Conservation (phyloP, 2,797 vertebrate genomes). For the Pelobates cultripes region DNA sequence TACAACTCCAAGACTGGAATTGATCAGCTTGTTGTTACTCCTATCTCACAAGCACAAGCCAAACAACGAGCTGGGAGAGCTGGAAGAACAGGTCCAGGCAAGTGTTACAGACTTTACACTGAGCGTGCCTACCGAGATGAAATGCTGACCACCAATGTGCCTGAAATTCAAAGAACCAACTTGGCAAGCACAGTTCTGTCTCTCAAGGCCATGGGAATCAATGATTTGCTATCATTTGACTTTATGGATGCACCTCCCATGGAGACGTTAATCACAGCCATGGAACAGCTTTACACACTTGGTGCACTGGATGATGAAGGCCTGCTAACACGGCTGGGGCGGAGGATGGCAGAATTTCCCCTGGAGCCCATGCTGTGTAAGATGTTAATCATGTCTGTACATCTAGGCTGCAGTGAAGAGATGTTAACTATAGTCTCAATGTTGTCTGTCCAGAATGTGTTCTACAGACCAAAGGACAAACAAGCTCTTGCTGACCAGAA, state of each 20-base stretch:
- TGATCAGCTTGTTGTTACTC: conserved; percentile 96
- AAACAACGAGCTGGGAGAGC: conserved; percentile 95
- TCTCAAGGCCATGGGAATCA: conserved; percentile 99
- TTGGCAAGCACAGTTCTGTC: conserved; percentile 95
- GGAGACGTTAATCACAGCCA: conserved; percentile 98
- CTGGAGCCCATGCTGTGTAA: conserved; percentile 98
- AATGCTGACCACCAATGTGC: conserved; percentile 97
- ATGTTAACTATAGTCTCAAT: conserved; percentile 98
- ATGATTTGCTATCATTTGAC: conserved; percentile 96
- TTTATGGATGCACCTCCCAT: conserved; percentile 99
- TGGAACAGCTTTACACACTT: conserved; percentile 97
- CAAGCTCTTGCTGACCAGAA: conserved; percentile 97
- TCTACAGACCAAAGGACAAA: conserved; percentile 98
- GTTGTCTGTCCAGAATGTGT: conserved; percentile 97
- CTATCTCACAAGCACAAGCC: conserved; percentile 98
- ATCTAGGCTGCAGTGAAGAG: conserved; percentile 96
- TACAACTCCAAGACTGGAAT: conserved; percentile 99
- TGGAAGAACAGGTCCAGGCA: conserved; percentile 92
- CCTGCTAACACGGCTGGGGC: conserved; percentile 90
- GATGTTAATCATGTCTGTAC: conserved; percentile 99
- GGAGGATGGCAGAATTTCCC: conserved; percentile 98
- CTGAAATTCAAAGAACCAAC: conserved; percentile 98
- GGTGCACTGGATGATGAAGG: conserved; percentile 96
- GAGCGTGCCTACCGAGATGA: conserved; percentile 96
- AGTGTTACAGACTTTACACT: conserved; percentile 92